Base-by-base conservation (phyloP, 2,797 vertebrate species). In the Lemur catta region DNA sequence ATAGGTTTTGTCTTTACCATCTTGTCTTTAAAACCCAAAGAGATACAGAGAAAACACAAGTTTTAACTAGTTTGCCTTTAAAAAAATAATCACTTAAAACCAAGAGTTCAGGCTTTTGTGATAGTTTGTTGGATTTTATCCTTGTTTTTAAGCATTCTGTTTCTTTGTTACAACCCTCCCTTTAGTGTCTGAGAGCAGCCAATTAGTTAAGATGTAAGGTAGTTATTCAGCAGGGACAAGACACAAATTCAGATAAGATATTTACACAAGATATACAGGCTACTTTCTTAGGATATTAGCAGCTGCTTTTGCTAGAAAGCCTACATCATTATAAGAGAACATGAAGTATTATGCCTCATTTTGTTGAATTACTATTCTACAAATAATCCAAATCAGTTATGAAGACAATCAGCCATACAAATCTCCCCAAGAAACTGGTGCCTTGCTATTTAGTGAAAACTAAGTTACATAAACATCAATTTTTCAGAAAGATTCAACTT, bases 201-300 rank as follows among this genome's bases (percentile, higher is more conserved):
- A 95, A 43, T 90, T 84, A 76, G 15, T 69, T 69, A 96, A 89
- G 41, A 89, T 35, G 80, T 91, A 26, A 85, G 71, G 76, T 46
- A 79, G 28, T 88, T 61, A 84, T 69, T 95, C 13, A 81, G 20
- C 41, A 94, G 11, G 90, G 43, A 93, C 28, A 93, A 95, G 72
- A 67, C 35, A 96, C 50, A 89, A 93, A 84, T 84, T 86, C 78
- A 88, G 52, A 43, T 55, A 63, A 93, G 61, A 69, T 14, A 92
- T 57, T 84, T 84, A 71, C 9, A n/a, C 1, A 96, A 93, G 69
- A 81, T 41, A 92, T 3, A 88, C 35, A 65, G 9, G 55, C 28
- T 69, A 48, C 33, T 84, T 71, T 79, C 41, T 78, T 46, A 86
- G 84, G 24, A 67, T 67, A 65, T 26, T 71, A 92, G 67, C 2